Conservation (phyloP, 37 sponge, comb jelly and placozoan species). For the Bolinopsis microptera region DNA sequence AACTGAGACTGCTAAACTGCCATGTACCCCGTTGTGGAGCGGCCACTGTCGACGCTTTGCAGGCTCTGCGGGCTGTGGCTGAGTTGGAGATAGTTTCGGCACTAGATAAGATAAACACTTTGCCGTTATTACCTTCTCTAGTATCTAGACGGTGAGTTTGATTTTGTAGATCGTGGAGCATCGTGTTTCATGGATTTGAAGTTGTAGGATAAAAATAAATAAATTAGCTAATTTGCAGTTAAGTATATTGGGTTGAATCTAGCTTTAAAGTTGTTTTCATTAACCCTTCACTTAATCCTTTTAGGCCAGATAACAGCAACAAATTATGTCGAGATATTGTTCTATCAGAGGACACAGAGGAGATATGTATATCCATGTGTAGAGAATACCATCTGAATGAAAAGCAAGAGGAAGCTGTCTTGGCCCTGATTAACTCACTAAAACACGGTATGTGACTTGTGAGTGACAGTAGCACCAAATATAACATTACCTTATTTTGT, state of each 20-base stretch:
- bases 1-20: not conserved
- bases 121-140: not conserved
- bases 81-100: slow-evolving; percentile 47
- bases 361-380: not conserved
- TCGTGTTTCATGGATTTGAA: too few relatives aligned
- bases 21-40: not conserved
- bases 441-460: not conserved
- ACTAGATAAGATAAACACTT: not conserved
- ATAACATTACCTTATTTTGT: too few relatives aligned
- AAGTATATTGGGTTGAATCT: too few relatives aligned
- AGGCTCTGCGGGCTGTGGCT: not conserved
- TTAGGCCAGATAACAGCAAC: too few relatives aligned
- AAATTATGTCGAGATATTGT: not conserved
- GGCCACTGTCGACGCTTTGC: not conserved
- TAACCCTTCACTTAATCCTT: too few relatives aligned
- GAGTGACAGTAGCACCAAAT: too few relatives aligned
- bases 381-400: slow-evolving; percentile 49
- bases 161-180: too few relatives aligned
- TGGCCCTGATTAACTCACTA: not conserved
- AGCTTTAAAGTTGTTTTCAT: too few relatives aligned
- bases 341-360: not conserved
- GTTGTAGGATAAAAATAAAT: too few relatives aligned
- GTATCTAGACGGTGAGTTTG: not conserved
- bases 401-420: slow-evolving; percentile 35
- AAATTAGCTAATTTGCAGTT: too few relatives aligned